Conservation (phyloP, 2,113 vertebrate species). For the Clarias batrachus region DNA sequence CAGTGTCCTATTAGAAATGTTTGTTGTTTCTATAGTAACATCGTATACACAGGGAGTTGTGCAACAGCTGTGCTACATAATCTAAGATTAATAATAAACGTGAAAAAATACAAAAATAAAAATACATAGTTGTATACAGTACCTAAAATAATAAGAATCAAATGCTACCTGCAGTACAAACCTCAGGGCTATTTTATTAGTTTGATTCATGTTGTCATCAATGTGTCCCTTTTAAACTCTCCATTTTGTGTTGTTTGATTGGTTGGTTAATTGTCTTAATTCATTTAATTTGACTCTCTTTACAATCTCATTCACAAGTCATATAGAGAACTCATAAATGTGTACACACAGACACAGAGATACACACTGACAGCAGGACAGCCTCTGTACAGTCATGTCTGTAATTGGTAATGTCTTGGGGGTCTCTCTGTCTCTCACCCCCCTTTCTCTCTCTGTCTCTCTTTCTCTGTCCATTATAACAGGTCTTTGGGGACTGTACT, state of each 20-base stretch:
- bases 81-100: not conserved
- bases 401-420: slow-evolving; percentile 96
- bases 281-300: not conserved
- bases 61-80: not conserved
- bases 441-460: not conserved
- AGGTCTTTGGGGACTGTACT: slow-evolving; percentile 37
- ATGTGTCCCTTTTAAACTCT: not conserved
- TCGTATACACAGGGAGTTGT: not conserved
- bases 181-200: not conserved
- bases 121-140: not conserved
- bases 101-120: not conserved
- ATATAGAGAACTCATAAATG: slow-evolving; percentile 30
- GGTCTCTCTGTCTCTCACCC: slow-evolving; percentile 61
- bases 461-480: slow-evolving; percentile 48
- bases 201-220: not conserved
- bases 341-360: slow-evolving; percentile 12
- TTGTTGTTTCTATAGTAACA: not conserved
- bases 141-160: not conserved
- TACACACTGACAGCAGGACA: slow-evolving; percentile 75
- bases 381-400: slow-evolving; percentile 92
- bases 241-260: not conserved
- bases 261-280: slow-evolving; percentile 1
- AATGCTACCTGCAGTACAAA: not conserved
- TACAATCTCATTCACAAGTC: slow-evolving; percentile 6
- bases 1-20: not conserved